Percentiles rank a stretch among this genome's conserved stretches.
phyloP scores from a whole-genome alignment of 2,113 vertebrate genomes.

The Caranx melampygus region DNA sequence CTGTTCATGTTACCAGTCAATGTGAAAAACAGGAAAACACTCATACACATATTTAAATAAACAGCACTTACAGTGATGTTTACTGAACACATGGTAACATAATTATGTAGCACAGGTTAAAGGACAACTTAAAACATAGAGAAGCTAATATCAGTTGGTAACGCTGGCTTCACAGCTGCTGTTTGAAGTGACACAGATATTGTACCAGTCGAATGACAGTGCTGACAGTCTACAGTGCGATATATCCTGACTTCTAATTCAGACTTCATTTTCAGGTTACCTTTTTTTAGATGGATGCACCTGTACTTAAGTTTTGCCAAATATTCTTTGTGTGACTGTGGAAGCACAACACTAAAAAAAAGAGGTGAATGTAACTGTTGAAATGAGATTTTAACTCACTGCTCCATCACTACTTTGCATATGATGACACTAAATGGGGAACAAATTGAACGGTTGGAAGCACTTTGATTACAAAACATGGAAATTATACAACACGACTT shows the following conservation, averaged over 20 bases:
- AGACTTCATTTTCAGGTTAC: background rate
- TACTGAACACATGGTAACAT: background rate
- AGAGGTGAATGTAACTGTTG: background rate
- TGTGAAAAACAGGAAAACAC: no score
- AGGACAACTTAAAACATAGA: no score
- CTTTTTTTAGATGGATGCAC: background rate
- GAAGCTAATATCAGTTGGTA: no score
- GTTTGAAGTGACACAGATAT: no score
- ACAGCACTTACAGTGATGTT: background rate
- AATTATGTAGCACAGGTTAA: background rate
- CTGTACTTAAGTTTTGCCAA: background rate
- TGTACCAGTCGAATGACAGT: no score
- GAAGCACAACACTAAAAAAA: background rate
- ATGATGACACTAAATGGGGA: background rate
- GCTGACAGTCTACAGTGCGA: background rate
- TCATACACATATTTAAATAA: background rate
- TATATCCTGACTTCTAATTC: background rate
- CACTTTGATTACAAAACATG: no score
- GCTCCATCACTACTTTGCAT: background rate
- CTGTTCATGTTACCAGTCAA: background rate
- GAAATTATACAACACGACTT: background rate
- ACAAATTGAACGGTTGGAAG: background rate
- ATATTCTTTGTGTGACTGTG: background rate
- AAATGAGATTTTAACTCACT: background rate
- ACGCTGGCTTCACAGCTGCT: no score